These are phyloP conservation scores for Furcifer pardalis DNA, from an alignment of 2,797 vertebrate genomes.

Conservation along the genomic window DNA sequence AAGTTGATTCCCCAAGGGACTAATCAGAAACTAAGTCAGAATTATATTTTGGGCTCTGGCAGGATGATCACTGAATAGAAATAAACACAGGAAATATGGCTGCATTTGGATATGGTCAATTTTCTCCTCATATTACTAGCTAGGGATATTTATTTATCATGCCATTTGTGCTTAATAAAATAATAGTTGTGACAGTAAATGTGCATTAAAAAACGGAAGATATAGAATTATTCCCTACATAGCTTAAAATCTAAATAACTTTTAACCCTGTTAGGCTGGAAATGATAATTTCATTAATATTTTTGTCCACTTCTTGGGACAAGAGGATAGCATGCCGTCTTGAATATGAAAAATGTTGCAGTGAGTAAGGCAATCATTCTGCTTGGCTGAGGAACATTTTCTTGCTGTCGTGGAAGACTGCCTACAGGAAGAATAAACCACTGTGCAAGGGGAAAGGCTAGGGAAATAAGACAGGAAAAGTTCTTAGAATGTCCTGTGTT, in stretches of 20 bases:
- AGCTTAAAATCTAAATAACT: not conserved
- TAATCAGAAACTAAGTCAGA: conserved; percentile 32
- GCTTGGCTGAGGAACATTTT: conserved; percentile 1
- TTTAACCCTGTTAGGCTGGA: not conserved
- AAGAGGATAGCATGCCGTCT: conserved; percentile 2
- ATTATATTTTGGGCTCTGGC: conserved; percentile 27
- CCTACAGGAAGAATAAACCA: not conserved
- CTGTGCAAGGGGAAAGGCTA: not conserved
- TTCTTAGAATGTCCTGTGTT: not conserved
- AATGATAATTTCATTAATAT: not conserved
- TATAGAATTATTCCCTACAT: not conserved
- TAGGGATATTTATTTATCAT: not conserved
- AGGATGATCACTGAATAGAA: conserved; percentile 22
- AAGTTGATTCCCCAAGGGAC: conserved; percentile 36
- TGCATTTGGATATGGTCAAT: not conserved
- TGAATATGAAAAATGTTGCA: conserved; percentile 36
- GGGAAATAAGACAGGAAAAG: not conserved
- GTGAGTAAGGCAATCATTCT: not conserved
- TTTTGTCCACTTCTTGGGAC: not conserved
- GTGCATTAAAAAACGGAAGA: conserved; percentile 2
- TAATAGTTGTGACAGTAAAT: not conserved
- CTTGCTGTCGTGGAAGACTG: not conserved
- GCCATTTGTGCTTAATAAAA: not conserved
- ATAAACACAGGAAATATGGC: conserved; percentile 10
- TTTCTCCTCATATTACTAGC: not conserved